phyloP scores from a whole-genome alignment of 1,140 invertebrate genomes.

The Thalassaphorura encarpata region DNA sequence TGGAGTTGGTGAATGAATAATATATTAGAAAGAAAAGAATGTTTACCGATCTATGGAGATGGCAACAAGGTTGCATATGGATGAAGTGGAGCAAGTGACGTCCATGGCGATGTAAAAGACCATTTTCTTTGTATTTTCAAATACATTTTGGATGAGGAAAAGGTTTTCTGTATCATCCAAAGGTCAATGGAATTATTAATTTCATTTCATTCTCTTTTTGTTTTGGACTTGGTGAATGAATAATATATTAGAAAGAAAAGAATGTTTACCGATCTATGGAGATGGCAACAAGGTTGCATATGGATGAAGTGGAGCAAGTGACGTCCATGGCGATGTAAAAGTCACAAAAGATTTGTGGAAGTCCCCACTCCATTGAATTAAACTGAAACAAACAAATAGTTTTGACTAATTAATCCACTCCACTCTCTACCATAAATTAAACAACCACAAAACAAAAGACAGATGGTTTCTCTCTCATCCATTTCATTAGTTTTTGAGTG shows the following conservation, averaged over 20 bases:
- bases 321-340: conserved; percentile 99
- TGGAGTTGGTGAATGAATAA: conserved; percentile 36
- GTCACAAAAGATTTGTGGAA: conserved; percentile 87
- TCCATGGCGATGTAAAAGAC: conserved; percentile 98
- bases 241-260: conserved; percentile 33
- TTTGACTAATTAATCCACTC: no score
- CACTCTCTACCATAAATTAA: no score
- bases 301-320: conserved; percentile 95
- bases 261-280: conserved; percentile 83
- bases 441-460: no score
- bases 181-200: background rate
- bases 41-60: conserved; percentile 94
- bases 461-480: no score
- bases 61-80: conserved; percentile 96
- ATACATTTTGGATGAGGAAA: no score
- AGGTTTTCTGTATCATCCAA: no score
- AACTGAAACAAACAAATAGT: conserved; percentile 57
- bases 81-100: conserved; percentile 95
- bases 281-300: conserved; percentile 97
- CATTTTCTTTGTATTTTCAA: no score
- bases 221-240: conserved; percentile 1
- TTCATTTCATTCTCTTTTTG: background rate
- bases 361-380: conserved; percentile 64
- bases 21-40: background rate
- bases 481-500: no score